Evolutionary conservation across 2,888 invertebrate species (phyloP).

Genomic region (Andrena praecox): DNA sequence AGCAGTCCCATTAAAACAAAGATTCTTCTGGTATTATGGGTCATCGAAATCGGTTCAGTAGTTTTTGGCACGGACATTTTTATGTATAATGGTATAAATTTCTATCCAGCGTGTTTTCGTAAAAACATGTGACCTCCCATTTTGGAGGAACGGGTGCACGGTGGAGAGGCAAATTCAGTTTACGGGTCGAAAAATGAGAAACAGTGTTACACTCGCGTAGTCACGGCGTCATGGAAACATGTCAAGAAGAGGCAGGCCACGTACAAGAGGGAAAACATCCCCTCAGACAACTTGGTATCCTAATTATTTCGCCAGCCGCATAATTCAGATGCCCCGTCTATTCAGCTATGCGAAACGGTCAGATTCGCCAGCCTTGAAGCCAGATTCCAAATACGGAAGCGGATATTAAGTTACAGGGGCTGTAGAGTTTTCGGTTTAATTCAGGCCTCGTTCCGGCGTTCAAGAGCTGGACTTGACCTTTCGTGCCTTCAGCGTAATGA

Average conservation of each 20-base stretch:
- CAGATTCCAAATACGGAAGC: slow-evolving; percentile 42
- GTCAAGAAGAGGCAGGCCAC: not conserved
- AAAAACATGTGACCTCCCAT: too few relatives aligned
- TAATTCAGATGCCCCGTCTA: slow-evolving; percentile 43
- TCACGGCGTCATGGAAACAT: not conserved
- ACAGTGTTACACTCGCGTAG: not conserved
- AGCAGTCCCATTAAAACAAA: too few relatives aligned
- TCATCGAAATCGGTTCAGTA: too few relatives aligned
- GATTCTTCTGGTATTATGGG: too few relatives aligned
- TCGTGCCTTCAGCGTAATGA: slow-evolving; percentile 22
- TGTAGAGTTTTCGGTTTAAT: slow-evolving; percentile 37
- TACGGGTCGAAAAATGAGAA: not conserved
- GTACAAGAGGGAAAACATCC: slow-evolving; percentile 13
- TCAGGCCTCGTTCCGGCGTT: slow-evolving; percentile 26
- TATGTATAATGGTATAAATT: too few relatives aligned
- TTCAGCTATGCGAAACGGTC: slow-evolving; percentile 51
- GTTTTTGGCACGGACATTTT: too few relatives aligned
- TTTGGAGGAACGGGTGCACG: too few relatives aligned
- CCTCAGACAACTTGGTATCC: slow-evolving; percentile 28
- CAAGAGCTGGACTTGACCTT: slow-evolving; percentile 44
- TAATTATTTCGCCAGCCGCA: slow-evolving; percentile 53
- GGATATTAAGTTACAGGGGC: slow-evolving; percentile 48
- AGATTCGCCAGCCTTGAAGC: slow-evolving; percentile 31
- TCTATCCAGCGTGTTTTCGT: too few relatives aligned
- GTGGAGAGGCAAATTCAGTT: not conserved